Percentiles rank a stretch among this genome's conserved stretches.
Evolutionary conservation across 1,140 invertebrate genomes (phyloP).

Genomic region (Drosophila nikananu): DNA sequence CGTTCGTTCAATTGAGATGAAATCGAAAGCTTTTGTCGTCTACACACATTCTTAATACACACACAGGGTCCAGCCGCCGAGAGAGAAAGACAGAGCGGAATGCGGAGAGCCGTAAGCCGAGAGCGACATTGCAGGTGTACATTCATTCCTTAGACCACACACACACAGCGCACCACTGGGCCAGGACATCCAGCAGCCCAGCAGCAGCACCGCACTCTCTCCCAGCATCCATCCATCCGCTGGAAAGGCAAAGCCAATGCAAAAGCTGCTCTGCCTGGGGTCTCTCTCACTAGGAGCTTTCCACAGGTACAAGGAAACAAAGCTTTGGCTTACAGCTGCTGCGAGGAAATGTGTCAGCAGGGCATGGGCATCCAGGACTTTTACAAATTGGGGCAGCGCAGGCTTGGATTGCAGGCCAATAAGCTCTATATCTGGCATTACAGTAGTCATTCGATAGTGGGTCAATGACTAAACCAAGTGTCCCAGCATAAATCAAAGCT

Average conservation of each 20-base stretch:
- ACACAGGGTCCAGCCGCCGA: slow-evolving; percentile 25
- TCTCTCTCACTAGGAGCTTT: slow-evolving; percentile 51
- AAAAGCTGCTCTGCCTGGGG: slow-evolving; percentile 48
- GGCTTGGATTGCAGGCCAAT: slow-evolving; percentile 37
- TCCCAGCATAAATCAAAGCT: neutral
- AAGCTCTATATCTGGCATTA: slow-evolving; percentile 39
- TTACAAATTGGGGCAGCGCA: slow-evolving; percentile 46
- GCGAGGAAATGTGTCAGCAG: slow-evolving; percentile 70
- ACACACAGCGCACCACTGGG: slow-evolving; percentile 28
- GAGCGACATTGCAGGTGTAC: slow-evolving; percentile 51
- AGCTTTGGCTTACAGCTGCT: slow-evolving; percentile 69
- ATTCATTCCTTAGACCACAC: slow-evolving; percentile 26
- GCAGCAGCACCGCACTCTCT: slow-evolving; percentile 18
- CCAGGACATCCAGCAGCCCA: slow-evolving; percentile 31
- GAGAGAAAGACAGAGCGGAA: slow-evolving; percentile 26
- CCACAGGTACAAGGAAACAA: slow-evolving; percentile 43
- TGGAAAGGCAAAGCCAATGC: slow-evolving; percentile 42
- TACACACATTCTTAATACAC: slow-evolving; percentile 76
- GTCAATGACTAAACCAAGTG: neutral
- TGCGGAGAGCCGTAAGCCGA: slow-evolving; percentile 18
- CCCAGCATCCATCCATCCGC: slow-evolving; percentile 44
- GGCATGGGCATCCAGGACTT: slow-evolving; percentile 65
- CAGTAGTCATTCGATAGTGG: slow-evolving; percentile 16
- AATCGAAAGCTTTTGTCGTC: slow-evolving; percentile 81
- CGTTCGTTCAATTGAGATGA: slow-evolving; percentile 75